phyloP scores from a whole-genome alignment of 2,888 invertebrate species.

The Sesia bembeciformis region DNA sequence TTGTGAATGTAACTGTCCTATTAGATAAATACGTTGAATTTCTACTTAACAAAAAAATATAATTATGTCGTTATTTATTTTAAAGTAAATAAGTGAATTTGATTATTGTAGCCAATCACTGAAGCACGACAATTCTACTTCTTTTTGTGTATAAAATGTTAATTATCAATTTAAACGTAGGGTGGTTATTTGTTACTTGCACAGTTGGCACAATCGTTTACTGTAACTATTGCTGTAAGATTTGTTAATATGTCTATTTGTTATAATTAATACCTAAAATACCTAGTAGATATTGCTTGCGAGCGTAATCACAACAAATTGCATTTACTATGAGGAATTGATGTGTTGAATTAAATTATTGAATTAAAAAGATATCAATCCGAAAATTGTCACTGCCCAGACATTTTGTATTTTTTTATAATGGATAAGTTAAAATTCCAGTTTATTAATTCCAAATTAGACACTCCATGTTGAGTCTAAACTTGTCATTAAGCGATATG shows the following conservation, averaged over 20 bases:
- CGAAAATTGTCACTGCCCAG: constrained; percentile 41
- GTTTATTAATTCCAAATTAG: constrained; percentile 28
- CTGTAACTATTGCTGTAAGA: constrained; percentile 7
- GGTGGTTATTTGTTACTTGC: constrained; percentile 37
- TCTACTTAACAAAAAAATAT: background rate
- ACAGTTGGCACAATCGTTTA: constrained; percentile 53
- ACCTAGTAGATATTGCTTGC: background rate
- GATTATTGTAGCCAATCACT: constrained; percentile 22
- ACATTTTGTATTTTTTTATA: constrained; percentile 38
- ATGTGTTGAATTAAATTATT: constrained; percentile 16
- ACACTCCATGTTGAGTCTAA: constrained; percentile 47
- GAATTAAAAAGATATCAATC: constrained; percentile 13
- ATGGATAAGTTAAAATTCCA: constrained; percentile 27
- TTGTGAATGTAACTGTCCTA: constrained; percentile 9
- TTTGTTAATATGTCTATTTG: constrained; percentile 7
- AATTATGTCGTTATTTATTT: background rate
- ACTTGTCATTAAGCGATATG: constrained; percentile 13
- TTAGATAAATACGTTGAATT: background rate
- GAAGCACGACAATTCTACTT: constrained; percentile 7
- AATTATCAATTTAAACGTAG: constrained; percentile 14
- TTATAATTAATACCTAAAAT: constrained; percentile 1
- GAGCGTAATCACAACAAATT: background rate
- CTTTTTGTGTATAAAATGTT: constrained; percentile 26
- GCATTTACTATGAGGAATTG: constrained; percentile 31
- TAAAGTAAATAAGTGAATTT: constrained; percentile 12